Evolutionary conservation across 35 echinoderm and acorn worm species (phyloP).

Genomic region (Nesometra sesokonis): DNA sequence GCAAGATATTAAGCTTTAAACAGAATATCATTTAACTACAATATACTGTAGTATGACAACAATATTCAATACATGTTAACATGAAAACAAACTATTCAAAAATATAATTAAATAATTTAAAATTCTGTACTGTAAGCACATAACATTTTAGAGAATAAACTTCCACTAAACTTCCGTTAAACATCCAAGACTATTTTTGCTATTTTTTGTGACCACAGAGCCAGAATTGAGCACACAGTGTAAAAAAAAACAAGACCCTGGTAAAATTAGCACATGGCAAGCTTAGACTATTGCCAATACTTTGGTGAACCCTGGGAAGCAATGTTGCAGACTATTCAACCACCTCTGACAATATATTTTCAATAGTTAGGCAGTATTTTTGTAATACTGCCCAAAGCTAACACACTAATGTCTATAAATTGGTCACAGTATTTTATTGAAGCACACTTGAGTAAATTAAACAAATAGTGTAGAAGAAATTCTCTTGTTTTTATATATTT

Average conservation of each 20-base stretch:
- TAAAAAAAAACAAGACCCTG: not conserved
- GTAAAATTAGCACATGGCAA: not conserved
- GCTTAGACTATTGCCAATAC: not conserved
- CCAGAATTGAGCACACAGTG: not conserved
- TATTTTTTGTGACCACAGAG: not conserved
- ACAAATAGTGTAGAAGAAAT: not conserved
- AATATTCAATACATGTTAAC: too few species aligned
- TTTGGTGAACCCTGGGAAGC: not conserved
- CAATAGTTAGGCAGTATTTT: too few species aligned
- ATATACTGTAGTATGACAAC: too few species aligned
- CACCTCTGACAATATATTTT: not conserved
- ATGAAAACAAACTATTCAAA: too few species aligned
- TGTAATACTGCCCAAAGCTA: not conserved
- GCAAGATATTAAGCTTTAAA: too few species aligned
- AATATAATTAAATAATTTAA: too few species aligned
- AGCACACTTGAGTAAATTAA: not conserved
- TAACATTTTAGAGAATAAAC: too few species aligned
- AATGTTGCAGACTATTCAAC: not conserved
- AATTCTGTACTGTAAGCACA: too few species aligned
- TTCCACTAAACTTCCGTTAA: too few species aligned
- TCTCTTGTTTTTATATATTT: not conserved
- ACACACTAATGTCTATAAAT: not conserved
- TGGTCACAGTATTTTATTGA: not conserved
- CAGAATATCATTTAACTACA: too few species aligned
- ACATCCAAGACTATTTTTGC: not conserved